These are phyloP conservation scores for Tachina grossa DNA, from an alignment of 2,888 invertebrate species.

Conservation along the genomic window DNA sequence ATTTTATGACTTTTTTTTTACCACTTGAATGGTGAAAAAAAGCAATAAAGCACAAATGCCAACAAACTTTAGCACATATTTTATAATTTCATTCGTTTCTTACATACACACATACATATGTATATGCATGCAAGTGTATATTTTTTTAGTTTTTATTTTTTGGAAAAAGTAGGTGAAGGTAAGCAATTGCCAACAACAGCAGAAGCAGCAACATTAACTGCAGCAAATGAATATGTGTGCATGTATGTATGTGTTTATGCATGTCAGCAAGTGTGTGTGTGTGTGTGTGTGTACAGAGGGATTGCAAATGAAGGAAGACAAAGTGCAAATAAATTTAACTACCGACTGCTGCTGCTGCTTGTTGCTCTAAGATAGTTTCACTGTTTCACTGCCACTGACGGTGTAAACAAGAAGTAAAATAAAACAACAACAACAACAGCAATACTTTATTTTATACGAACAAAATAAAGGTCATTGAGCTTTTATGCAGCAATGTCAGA, in stretches of 20 bases:
- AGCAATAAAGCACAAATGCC: slow-evolving; percentile 44
- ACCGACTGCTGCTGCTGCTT: background rate
- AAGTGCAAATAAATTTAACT: slow-evolving; percentile 10
- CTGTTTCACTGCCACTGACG: slow-evolving; percentile 58
- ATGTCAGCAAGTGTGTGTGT: too few species aligned
- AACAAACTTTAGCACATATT: slow-evolving; percentile 46
- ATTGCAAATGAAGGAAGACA: slow-evolving; percentile 63
- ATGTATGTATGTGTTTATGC: too few species aligned
- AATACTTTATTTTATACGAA: slow-evolving; percentile 36
- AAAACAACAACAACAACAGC: background rate
- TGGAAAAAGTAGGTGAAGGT: slow-evolving; percentile 69
- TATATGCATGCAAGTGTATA: background rate
- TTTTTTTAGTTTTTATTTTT: slow-evolving; percentile 44
- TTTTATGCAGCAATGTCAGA: slow-evolving; percentile 67
- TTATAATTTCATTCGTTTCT: slow-evolving; percentile 50
- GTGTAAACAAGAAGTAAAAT: background rate
- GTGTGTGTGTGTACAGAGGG: background rate
- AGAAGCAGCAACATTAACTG: slow-evolving; percentile 28
- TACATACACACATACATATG: too few species aligned
- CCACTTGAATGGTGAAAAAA: slow-evolving; percentile 10
- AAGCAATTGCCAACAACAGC: slow-evolving; percentile 65
- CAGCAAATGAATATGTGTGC: background rate
- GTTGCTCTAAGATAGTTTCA: slow-evolving; percentile 55
- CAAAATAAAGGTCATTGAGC: slow-evolving; percentile 66
- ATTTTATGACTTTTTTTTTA: background rate